Evolutionary conservation across 1,140 invertebrate species (phyloP), one percentile per base, ranked within the genome.

Genomic region (Ptiloglossa arizonensis): DNA sequence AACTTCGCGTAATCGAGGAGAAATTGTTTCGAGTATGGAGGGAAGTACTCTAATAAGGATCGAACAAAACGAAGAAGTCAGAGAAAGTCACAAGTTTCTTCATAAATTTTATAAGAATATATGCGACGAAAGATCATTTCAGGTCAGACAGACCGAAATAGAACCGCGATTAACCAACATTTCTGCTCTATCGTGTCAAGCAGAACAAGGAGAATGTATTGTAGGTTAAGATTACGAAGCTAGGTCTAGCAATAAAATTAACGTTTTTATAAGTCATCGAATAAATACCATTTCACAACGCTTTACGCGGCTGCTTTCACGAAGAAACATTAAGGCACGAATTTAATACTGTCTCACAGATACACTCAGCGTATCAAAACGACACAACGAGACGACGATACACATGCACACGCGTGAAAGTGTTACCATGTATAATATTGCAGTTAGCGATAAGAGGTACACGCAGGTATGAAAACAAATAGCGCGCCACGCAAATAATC

Each of bases 391-490:
- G 9, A 35, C 27, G 15, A 11, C 5, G 27, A 22, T 32, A 8
- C n/a, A 52, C 50, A 6, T n/a, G n/a, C n/a, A 22, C 27, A 9
- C 9, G 27, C 56, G 56, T 3, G 24, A 29, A 17, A 11, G 6
- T 54, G 9, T 68, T 17, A 11, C 17, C 29, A 48, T 11, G 48
- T 68, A 38, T 68, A 52, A 24, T 17, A 38, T 54, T 17, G 48
- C 48, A 38, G 32, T 54, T 5, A 24, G n/a, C 66, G 66, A 68
- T 68, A 38, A 68, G 66, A 38, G 29, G n/a, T 54, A 54, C 48
- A 38, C n/a, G 48, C 15, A 54, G 15, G 15, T 54, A 54, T 27
- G 32, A 68, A 54, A 68, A 68, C 48, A 54, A 68, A 68, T 13
- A 27, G 32, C 48, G 29, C 3, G 13, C 3, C 22, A 2, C 27